Evolutionary conservation across 1,140 invertebrate genomes (phyloP), one percentile per base, ranked within the genome.

Genomic region (Eriosoma lanigerum): DNA sequence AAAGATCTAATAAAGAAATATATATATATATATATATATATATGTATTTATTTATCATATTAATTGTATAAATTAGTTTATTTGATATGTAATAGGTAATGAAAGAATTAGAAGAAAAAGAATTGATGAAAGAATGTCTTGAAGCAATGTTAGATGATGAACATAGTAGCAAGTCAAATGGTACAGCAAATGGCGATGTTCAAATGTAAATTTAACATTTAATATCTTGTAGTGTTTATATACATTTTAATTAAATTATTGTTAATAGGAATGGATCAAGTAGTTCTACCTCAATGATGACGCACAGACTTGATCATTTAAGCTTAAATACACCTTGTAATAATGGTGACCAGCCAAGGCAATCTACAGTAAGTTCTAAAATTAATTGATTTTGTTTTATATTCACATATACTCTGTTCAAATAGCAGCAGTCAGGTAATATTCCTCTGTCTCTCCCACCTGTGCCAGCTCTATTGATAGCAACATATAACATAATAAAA

Each of bases 31-130:
- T n/a, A n/a, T n/a, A n/a, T n/a, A n/a, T n/a, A n/a, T n/a, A n/a
- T n/a, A n/a, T n/a, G n/a, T n/a, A n/a, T n/a, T n/a, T n/a, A n/a
- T n/a, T n/a, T n/a, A n/a, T n/a, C n/a, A n/a, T 54, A n/a, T 15
- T n/a, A n/a, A n/a, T n/a, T n/a, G 5, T n/a, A 54, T 54, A 70
- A 70, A 46, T 32, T 44, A 44, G 4, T 24, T 54, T n/a, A n/a
- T n/a, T n/a, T 21, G 73, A 38, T 29, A 13, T n/a, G 64, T 72
- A 86, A 9, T 83, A 94, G 92, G 93, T 94, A 66, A 89, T 95
- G 86, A 91, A 93, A 86, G 90, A 94, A 84, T 85, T 95, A 21
- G 93, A 95, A 85, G 94, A 95, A 85, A 93, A 95, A 85, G 93
- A 93, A 62, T 85, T 94, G 19, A 94, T 94, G 91, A 91, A 94